Base-by-base conservation (phyloP, 2,113 vertebrate genomes). In the Eptesicus fuscus region DNA sequence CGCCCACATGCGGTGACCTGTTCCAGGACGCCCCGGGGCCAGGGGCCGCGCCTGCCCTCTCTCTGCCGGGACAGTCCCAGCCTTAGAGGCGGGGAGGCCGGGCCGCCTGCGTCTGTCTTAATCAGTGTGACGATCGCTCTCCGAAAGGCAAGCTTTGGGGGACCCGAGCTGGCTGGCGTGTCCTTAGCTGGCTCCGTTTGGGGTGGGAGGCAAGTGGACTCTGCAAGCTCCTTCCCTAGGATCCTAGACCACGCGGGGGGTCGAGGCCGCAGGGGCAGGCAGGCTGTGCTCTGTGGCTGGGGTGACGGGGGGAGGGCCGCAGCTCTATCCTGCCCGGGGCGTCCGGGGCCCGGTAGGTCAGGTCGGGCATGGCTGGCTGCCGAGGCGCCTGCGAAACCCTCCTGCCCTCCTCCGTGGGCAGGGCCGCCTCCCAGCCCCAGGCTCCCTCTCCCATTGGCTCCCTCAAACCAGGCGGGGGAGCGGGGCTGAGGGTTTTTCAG, bases 151-250 rank as follows among this genome's bases (percentile, higher is more conserved):
- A 0, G 16, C 49, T 0, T 5, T 1, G 4, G 2, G 30, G 40
- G 40, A 0, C 10, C 2, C 4, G 23, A 32, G 44, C 18, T 1
- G 28, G 30, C 16, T 5, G 0, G 0, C 0, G 0, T 6, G 17
- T 4, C 7, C 1, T 0, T 2, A 74, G 63, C 32, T 0, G 2
- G 4, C 4, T 0, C 71, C 4, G 0, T 37, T 17, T 14, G 35
- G 32, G 28, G 61, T 47, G 2, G 16, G 13, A 69, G 42, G 80
- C 5, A 20, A 0, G 7, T 12, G 13, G 59, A 51, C 42, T 14
- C 20, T 2, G 2, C 9, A 4, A 14, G 44, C 67, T 32, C 30
- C 67, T 82, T 49, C 59, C 18, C 79, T 20, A 4, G 73, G 51
- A 17, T 4, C 7, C 11, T 1, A 23, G 2, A 5, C 4, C 12